These are phyloP conservation scores for Heteromormyrus szaboi DNA, from an alignment of 2,797 vertebrate genomes.

Conservation along the genomic window DNA sequence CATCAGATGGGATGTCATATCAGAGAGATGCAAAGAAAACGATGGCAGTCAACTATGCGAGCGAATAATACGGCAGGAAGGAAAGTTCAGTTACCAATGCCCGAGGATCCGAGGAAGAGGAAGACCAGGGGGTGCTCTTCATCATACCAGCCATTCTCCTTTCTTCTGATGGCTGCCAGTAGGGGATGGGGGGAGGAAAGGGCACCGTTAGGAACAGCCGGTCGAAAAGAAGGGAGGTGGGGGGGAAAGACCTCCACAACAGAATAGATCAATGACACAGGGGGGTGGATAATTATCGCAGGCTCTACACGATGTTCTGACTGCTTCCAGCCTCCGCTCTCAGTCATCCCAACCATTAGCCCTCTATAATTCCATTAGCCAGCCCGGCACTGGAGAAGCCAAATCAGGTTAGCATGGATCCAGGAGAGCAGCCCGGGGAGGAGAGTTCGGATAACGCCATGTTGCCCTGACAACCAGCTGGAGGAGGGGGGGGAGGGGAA, in stretches of 20 bases:
- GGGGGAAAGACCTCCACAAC: slow-evolving; percentile 32
- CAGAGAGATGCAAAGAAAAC: background rate
- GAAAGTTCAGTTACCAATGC: slow-evolving; percentile 75
- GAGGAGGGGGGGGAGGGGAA: slow-evolving; percentile 19
- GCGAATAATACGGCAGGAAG: slow-evolving; percentile 18
- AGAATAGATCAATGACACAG: slow-evolving; percentile 71
- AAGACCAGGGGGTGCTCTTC: slow-evolving; percentile 96
- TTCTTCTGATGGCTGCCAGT: slow-evolving; percentile 83
- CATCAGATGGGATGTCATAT: background rate
- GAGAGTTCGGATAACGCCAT: slow-evolving; percentile 61
- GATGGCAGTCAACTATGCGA: background rate
- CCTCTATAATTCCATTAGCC: slow-evolving; percentile 91
- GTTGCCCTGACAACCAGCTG: slow-evolving; percentile 48
- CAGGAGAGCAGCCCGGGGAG: slow-evolving; percentile 75
- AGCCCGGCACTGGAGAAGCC: slow-evolving; percentile 81
- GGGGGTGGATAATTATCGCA: slow-evolving; percentile 74
- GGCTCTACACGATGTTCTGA: slow-evolving; percentile 73
- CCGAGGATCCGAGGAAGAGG: slow-evolving; percentile 93
- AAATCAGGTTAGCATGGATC: slow-evolving; percentile 99
- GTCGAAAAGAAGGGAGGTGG: slow-evolving; percentile 35
- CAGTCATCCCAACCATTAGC: slow-evolving; percentile 87
- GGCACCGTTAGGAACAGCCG: slow-evolving; percentile 55
- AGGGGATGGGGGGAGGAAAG: slow-evolving; percentile 40
- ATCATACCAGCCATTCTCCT: slow-evolving; percentile 96
- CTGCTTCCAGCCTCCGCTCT: slow-evolving; percentile 67